Evolutionary conservation across 2,888 invertebrate genomes (phyloP), one percentile per base, ranked within the genome.

Genomic region (Julus scandinavius): DNA sequence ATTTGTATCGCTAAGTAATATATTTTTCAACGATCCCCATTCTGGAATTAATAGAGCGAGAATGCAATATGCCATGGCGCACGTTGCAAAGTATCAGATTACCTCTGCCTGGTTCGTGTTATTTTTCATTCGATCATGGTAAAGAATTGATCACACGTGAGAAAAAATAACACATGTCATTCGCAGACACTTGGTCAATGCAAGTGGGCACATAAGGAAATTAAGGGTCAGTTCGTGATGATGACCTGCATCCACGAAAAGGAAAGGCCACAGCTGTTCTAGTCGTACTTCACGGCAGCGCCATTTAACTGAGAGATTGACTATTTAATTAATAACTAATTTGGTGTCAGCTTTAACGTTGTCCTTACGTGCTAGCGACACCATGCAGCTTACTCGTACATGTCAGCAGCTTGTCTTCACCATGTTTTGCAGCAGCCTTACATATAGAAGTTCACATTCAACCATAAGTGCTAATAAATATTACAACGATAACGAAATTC

Each of bases 371-470:
- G 63, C 20, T n/a, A 72, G 20, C 9, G 63, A 72, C 20, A 72
- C 20, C 63, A 45, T 45, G 41, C 41, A 72, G 63, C 63, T 72
- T 72, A 45, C 45, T 72, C 63, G 45, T 7, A 45, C 45, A 20
- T 72, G 63, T 72, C 63, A 72, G 63, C 63, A 72, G 63, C 63
- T 72, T 72, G 63, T 72, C 63, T 72, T 72, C 63, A 72, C n/a
- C 20, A 72, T 72, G 63, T 72, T 20, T 72, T 72, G 0, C 54
- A 4, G 63, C 9, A 45, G 7, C 45, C 45, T 45, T 45, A 7
- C 1, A 45, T 45, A 7, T 29, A 29, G 58, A n/a, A 20, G 63
- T n/a, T 63, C 63, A 63, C 58, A 20, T 20, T 4, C 63, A 63
- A 63, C 7, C 6, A 63, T 63, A 63, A 63, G n/a, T 20, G 20